A percentile compares a stretch with the other conserved stretches of the same genome.
Conservation (phyloP, 2,113 vertebrate genomes). For the Oryzias javanicus region DNA sequence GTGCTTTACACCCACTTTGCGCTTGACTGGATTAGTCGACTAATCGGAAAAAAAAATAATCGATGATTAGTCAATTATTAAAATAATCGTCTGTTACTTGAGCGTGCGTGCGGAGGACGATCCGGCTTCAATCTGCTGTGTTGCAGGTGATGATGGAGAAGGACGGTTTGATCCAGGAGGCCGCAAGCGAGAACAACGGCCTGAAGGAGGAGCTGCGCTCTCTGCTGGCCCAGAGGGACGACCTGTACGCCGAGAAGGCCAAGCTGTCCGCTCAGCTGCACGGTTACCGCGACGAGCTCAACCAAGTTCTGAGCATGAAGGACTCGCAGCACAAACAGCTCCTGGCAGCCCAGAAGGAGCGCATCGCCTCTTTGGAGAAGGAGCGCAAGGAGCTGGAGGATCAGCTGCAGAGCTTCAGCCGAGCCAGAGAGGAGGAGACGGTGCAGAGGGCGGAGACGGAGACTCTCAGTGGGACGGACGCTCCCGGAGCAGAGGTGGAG, state of each 20-base stretch:
- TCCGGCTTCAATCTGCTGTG: not conserved
- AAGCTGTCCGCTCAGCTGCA: slow-evolving; percentile 88
- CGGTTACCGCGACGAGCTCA: slow-evolving; percentile 88
- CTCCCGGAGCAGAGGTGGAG: slow-evolving; percentile 80
- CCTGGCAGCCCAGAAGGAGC: slow-evolving; percentile 81
- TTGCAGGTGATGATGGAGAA: slow-evolving; percentile 86
- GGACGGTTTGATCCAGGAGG: slow-evolving; percentile 91
- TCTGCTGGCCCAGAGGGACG: slow-evolving; percentile 84
- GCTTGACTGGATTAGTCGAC: too few relatives aligned
- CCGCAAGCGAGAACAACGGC: slow-evolving; percentile 89
- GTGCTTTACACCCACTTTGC: too few relatives aligned
- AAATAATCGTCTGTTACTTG: too few relatives aligned
- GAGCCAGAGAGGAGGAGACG: slow-evolving; percentile 50
- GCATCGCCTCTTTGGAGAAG: slow-evolving; percentile 78
- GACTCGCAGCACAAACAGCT: slow-evolving; percentile 93
- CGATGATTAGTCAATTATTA: too few relatives aligned
- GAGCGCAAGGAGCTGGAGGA: slow-evolving; percentile 69
- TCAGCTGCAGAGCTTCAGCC: slow-evolving; percentile 39
- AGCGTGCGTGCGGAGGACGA: too few relatives aligned
- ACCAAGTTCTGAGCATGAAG: slow-evolving; percentile 90
- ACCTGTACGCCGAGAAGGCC: slow-evolving; percentile 91
- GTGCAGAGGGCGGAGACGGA: slow-evolving; percentile 80
- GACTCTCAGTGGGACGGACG: slow-evolving; percentile 74
- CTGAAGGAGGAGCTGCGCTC: slow-evolving; percentile 88
- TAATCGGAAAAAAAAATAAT: too few relatives aligned